Evolutionary conservation across 1,140 invertebrate species (phyloP), one percentile per base, ranked within the genome.

Genomic region (Scylla paramamosain): DNA sequence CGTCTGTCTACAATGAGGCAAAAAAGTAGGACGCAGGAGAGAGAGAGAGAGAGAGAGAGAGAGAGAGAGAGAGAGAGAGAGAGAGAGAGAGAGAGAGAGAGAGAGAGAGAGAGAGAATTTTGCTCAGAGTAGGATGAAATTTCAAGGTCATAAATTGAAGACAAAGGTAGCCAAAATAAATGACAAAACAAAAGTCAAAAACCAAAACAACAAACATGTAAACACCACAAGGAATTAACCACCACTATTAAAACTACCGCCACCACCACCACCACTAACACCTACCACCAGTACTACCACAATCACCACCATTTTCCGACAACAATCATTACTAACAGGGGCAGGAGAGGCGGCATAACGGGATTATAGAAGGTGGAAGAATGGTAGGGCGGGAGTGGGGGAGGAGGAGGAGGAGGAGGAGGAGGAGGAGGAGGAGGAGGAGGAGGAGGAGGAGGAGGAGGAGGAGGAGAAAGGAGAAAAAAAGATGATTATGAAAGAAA

Each of bases 31-130:
- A 89, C 10, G 39, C 10, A 89, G 87, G 89, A 91, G 89, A 91
- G 89, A 91, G 89, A 91, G 89, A 91, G 89, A 91, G 89, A 91
- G 46, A 91, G 46, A 91, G 46, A 91, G 46, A 48, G 89, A 91
- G 89, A 91, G 89, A 91, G 89, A 91, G 89, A 91, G 89, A 91
- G 89, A 91, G 89, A 91, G 89, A 91, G 89, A 91, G 89, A 91
- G 89, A 91, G 89, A 91, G 89, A 91, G 89, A 91, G 89, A 91
- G 89, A 91, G 89, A 91, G 89, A 91, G 89, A 91, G 89, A 91
- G 89, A 91, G 89, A 91, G 89, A 91, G 89, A 91, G 89, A 91
- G 89, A 91, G 89, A 91, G 89, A 91, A 39, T 39, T 39, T 39
- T 39, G 39, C 1, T 39, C 39, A 1, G 6, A 39, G 1, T 39